Percentiles rank a stretch among this genome's conserved stretches.
Conservation (phyloP, 2,113 vertebrate species). For the Oryzias melastigma region DNA sequence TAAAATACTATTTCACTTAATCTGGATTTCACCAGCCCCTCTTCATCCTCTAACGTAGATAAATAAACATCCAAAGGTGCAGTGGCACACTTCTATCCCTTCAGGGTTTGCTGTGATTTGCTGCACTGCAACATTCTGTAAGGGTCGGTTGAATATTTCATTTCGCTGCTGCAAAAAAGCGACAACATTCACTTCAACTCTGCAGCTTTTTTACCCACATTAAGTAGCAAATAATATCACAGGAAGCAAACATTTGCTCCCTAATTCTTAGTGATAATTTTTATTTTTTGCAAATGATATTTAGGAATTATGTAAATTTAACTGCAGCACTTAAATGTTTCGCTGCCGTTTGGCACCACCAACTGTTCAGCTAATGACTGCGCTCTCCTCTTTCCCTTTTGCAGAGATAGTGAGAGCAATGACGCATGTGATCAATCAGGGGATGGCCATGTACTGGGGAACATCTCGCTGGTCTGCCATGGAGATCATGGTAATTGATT, state of each 20-base stretch:
- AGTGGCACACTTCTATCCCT: constrained; percentile 16
- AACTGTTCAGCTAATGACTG: constrained; percentile 31
- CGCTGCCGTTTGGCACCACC: constrained; percentile 33
- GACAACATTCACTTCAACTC: too few species aligned
- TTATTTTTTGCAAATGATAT: neutral
- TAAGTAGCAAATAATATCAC: constrained; percentile 13
- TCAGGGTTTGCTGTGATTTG: constrained; percentile 11
- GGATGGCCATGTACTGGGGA: constrained; percentile 99
- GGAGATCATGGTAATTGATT: constrained; percentile 91
- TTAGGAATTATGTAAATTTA: neutral
- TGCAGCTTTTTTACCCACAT: constrained; percentile 11
- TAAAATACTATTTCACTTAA: constrained; percentile 6
- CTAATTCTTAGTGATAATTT: neutral
- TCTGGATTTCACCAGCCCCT: neutral
- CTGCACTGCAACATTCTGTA: constrained; percentile 16
- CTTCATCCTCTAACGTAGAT: constrained; percentile 16
- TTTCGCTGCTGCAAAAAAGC: constrained; percentile 22
- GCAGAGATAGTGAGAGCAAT: constrained; percentile 95
- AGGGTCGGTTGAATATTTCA: constrained; percentile 30
- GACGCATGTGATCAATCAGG: constrained; percentile 95
- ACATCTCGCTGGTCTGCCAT: constrained; percentile 95
- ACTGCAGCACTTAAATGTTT: neutral
- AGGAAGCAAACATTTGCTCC: neutral
- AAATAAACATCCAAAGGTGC: constrained; percentile 21
- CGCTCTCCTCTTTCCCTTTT: constrained; percentile 26